Evolutionary conservation across 1,140 invertebrate genomes (phyloP), one percentile per base, ranked within the genome.

Genomic region (Drosophila triauraria): DNA sequence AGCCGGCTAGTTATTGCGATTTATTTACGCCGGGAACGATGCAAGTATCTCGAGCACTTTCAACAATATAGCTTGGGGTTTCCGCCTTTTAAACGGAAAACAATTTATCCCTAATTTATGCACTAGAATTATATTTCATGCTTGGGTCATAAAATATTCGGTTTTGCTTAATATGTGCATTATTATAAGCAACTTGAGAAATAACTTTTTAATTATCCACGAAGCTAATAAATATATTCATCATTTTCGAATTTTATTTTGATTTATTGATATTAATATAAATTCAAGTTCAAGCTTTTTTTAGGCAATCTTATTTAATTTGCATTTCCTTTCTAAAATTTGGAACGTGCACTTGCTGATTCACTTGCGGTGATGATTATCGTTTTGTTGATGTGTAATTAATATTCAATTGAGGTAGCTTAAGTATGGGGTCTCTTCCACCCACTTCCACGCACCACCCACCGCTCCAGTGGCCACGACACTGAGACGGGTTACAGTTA

Each of bases 401-500:
- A 72, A 71, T 70, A 82, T 82, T 62, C 80, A 70, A 44, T 25
- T 25, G 70, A n/a, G 51, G 70, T 70, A 56, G 30, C 67, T 65
- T 48, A 59, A 57, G 53, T 50, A 59, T 43, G 44, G 54, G 46
- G 44, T 15, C 43, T 32, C 23, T 13, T 10, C 58, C 46, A 51
- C 47, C 47, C 47, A 43, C 40, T 13, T 25, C 43, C 53, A n/a
- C 43, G 5, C 23, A n/a, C 56, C 40, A 54, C 35, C 35, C 32
- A 56, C 48, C 23, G 35, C 60, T 30, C 63, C 38, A 40, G 13
- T 23, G 20, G 25, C 54, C 72, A 38, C 48, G 72, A 74, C 75
- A 70, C 59, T 82, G 75, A 75, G 67, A 80, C 78, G 78, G 75
- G 69, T 75, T 86, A 87, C 82, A 86, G 82, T 85, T 85, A 81